These are phyloP conservation scores for Sapajus apella DNA, from an alignment of 2,113 vertebrate genomes.

Conservation along the genomic window DNA sequence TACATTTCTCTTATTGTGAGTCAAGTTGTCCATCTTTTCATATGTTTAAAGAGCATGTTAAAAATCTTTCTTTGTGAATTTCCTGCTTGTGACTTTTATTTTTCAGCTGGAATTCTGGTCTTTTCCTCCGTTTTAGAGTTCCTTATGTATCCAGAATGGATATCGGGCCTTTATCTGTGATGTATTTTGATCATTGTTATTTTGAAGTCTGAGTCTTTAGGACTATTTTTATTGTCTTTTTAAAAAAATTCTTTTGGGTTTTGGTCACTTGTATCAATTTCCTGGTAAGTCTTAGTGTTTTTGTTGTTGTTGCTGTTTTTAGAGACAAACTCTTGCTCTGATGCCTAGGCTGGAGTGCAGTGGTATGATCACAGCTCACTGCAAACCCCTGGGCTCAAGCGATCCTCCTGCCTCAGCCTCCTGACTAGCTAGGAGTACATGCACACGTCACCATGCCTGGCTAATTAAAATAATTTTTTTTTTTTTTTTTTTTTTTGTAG, in stretches of 20 bases:
- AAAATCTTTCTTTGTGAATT: background rate
- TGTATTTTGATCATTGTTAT: background rate
- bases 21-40: background rate
- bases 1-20: background rate
- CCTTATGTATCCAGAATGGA: background rate
- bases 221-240: background rate
- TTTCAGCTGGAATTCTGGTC: background rate
- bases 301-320: no score
- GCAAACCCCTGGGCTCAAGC: no score
- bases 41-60: background rate
- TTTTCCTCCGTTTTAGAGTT: background rate
- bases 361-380: no score
- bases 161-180: background rate
- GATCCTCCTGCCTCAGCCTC: no score
- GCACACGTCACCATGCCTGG: no score
- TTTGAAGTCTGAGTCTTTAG: conserved; percentile 31
- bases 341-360: no score
- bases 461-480: no score
- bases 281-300: background rate
- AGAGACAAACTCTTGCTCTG: no score
- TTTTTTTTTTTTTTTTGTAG: no score
- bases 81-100: background rate
- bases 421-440: no score
- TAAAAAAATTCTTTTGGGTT: background rate
- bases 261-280: background rate